Conservation (phyloP, 2,113 vertebrate genomes). For the Rhadina sibilatrix region DNA sequence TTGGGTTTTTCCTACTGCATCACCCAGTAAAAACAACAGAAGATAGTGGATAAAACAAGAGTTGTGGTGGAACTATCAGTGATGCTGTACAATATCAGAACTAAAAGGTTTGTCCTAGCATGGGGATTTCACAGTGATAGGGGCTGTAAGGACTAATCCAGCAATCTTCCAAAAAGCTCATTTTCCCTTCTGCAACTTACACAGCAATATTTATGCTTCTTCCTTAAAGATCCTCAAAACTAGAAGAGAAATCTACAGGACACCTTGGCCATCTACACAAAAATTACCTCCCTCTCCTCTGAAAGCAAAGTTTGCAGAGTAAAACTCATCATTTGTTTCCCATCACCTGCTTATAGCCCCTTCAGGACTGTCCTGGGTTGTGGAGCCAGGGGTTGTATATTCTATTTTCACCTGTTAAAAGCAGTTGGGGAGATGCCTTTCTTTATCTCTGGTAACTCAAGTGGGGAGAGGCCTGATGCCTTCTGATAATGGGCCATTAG, state of each 20-base stretch:
- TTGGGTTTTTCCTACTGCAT: not conserved
- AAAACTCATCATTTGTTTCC: not conserved
- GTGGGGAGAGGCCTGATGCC: no score
- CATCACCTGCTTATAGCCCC: not conserved
- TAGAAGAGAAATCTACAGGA: not conserved
- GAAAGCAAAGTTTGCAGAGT: not conserved
- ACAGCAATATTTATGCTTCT: not conserved
- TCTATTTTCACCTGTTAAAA: no score
- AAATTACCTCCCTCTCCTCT: not conserved
- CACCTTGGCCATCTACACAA: not conserved
- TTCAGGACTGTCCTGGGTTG: no score
- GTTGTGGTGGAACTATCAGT: not conserved
- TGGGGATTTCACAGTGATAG: not conserved
- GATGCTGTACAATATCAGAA: not conserved
- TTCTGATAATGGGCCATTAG: no score
- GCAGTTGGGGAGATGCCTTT: no score
- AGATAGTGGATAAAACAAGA: not conserved
- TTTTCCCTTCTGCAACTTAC: not conserved
- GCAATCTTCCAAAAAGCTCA: not conserved
- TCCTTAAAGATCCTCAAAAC: not conserved
- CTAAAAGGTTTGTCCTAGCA: not conserved
- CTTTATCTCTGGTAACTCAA: no score
- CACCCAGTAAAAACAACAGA: not conserved
- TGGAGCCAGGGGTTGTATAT: no score
- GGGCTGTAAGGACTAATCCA: not conserved